Base-by-base conservation (phyloP, 2,888 invertebrate species). In the Blastobasis adustella region DNA sequence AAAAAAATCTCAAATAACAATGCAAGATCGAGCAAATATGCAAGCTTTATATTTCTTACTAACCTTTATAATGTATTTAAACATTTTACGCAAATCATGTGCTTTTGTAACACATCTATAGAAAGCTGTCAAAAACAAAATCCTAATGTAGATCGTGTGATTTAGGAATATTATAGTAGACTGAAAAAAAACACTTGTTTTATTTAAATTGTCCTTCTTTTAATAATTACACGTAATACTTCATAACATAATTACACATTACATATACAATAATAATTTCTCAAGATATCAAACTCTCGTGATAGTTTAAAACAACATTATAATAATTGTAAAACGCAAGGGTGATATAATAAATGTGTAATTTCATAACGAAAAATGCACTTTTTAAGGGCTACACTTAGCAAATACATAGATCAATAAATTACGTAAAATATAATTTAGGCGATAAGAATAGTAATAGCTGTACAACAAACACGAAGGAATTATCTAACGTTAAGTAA, bases 171-270 rank as follows among this genome's bases (percentile, higher is more conserved):
- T 6, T 9, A 38, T 38, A 46, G 50, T 10, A 44, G 41, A 9
- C 50, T 51, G 53, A 58, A 70, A 67, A 69, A 76, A 76, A 79
- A 73, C 65, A 64, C 49, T 56, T 55, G 52, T 59, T 76, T 45
- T 54, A 76, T 76, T 82, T 82, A 80, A 85, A 83, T 83, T 79
- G 82, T 85, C 84, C 63, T 85, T 79, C 77, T 86, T 88, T 88
- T 85, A 85, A 86, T 88, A 86, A 84, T 88, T 87, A 87, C 84
- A 85, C 76, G 77, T 88, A 86, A 87, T 88, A 87, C 84, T 86
- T 86, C 79, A 83, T 85, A 88, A 88, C 87, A 86, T 86, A 86
- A 86, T 88, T 87, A 88, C 86, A 88, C 79, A 66, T 76, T 86
- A 86, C 82, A 83, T 81, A 77, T 85, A 85, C 83, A 86, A 86